Conservation (phyloP, 2,797 vertebrate genomes). For the Schizothorax lantsangensis region DNA sequence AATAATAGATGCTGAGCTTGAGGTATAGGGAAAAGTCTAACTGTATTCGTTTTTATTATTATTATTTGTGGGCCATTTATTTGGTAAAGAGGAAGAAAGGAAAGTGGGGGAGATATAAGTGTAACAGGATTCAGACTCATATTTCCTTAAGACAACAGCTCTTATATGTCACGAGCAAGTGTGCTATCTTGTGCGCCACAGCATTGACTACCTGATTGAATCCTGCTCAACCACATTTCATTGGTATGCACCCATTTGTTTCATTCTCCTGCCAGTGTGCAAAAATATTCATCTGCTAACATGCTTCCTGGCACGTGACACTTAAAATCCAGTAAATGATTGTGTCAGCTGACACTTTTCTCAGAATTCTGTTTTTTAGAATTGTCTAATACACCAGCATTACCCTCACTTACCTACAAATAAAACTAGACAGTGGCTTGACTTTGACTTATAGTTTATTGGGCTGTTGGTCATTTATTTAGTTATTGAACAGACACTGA, state of each 20-base stretch:
- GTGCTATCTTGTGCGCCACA: neutral
- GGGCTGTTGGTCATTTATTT: neutral
- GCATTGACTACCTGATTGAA: neutral
- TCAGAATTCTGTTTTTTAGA: neutral
- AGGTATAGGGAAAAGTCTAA: neutral
- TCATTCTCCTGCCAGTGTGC: neutral
- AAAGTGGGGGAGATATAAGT: neutral
- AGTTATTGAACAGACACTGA: neutral
- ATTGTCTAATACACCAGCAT: neutral
- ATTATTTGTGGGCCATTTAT: neutral
- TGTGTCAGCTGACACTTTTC: neutral
- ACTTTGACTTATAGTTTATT: neutral
- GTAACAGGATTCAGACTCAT: neutral
- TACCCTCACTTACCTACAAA: neutral
- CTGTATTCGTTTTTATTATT: neutral
- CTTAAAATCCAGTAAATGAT: neutral
- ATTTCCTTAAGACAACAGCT: neutral
- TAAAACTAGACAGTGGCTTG: neutral
- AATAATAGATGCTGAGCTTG: neutral
- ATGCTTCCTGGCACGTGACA: neutral
- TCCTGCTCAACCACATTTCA: neutral
- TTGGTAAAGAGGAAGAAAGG: neutral
- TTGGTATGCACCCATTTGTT: neutral
- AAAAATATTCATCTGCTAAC: neutral
- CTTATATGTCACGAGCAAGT: neutral